A percentile compares a stretch with the other conserved stretches of the same genome.
Conservation (phyloP, 2,888 invertebrate species). For the Acleris laterana region DNA sequence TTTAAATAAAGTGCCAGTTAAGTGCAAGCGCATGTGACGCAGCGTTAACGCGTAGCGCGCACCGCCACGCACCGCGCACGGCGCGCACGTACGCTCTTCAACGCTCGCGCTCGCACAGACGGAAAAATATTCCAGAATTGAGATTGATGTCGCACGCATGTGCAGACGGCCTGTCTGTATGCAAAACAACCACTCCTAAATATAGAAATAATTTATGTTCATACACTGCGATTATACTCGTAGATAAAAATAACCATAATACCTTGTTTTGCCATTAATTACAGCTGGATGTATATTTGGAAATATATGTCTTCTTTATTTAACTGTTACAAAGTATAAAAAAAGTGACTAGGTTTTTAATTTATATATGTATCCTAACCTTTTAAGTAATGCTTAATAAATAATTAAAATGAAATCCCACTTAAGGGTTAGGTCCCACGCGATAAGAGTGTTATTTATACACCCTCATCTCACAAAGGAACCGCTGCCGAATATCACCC, state of each 20-base stretch:
- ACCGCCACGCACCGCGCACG: constrained; percentile 21
- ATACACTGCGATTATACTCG: constrained; percentile 77
- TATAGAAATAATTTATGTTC: constrained; percentile 83
- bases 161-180: constrained; percentile 81
- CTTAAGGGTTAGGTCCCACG: constrained; percentile 83
- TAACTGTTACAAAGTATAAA: constrained; percentile 38
- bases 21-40: constrained; percentile 12
- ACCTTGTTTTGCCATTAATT: constrained; percentile 70
- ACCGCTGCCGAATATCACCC: constrained; percentile 85
- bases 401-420: constrained; percentile 83
- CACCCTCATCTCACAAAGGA: constrained; percentile 83
- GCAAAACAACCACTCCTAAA: constrained; percentile 81
- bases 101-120: constrained; percentile 55
- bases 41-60: constrained; percentile 31
- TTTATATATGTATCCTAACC: constrained; percentile 30
- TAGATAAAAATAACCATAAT: constrained; percentile 75
- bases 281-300: constrained; percentile 43
- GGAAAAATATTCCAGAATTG: constrained; percentile 83
- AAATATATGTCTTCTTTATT: background rate
- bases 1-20: constrained; percentile 36
- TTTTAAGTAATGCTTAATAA: constrained; percentile 65
- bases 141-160: constrained; percentile 84
- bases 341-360: too few species aligned
- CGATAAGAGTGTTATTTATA: constrained; percentile 85
- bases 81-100: constrained; percentile 22